A percentile compares a stretch with the other conserved stretches of the same genome.
phyloP scores from a whole-genome alignment of 2,797 vertebrate species.

The Novumbra hubbsi region DNA sequence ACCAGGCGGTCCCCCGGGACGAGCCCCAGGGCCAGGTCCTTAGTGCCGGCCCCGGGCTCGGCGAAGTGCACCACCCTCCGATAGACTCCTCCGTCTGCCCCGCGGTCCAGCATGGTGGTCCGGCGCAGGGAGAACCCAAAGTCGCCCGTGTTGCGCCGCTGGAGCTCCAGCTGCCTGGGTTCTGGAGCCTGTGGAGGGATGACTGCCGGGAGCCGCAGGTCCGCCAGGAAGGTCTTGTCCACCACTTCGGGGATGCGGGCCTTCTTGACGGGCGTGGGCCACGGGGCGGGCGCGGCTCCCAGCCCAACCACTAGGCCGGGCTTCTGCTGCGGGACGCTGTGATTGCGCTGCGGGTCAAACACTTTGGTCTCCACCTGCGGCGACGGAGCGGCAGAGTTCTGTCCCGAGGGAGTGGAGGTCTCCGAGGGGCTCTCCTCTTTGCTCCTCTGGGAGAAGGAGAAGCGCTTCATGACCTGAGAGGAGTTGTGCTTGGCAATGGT shows the following conservation, averaged over 20 bases:
- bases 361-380: constrained; percentile 87
- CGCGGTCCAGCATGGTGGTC: constrained; percentile 92
- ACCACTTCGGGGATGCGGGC: constrained; percentile 80
- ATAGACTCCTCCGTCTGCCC: constrained; percentile 84
- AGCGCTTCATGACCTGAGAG: constrained; percentile 93
- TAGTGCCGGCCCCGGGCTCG: constrained; percentile 92
- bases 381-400: constrained; percentile 86
- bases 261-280: constrained; percentile 45
- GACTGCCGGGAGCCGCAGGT: constrained; percentile 82
- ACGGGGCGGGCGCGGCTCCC: constrained; percentile 3
- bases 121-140: constrained; percentile 95
- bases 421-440: constrained; percentile 93
- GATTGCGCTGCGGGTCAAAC: constrained; percentile 81
- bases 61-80: constrained; percentile 92
- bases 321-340: constrained; percentile 49
- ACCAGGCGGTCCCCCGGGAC: constrained; percentile 93
- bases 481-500: constrained; percentile 93
- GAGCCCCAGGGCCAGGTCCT: constrained; percentile 89
- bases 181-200: constrained; percentile 76
- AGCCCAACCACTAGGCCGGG: neutral
- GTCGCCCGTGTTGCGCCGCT: constrained; percentile 91
- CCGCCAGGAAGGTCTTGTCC: constrained; percentile 80
- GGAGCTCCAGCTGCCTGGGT: constrained; percentile 86
- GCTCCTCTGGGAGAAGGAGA: constrained; percentile 93
- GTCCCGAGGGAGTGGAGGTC: constrained; percentile 90